Evolutionary conservation across 1,140 invertebrate genomes (phyloP).

Genomic region (Papilio glaucus): DNA sequence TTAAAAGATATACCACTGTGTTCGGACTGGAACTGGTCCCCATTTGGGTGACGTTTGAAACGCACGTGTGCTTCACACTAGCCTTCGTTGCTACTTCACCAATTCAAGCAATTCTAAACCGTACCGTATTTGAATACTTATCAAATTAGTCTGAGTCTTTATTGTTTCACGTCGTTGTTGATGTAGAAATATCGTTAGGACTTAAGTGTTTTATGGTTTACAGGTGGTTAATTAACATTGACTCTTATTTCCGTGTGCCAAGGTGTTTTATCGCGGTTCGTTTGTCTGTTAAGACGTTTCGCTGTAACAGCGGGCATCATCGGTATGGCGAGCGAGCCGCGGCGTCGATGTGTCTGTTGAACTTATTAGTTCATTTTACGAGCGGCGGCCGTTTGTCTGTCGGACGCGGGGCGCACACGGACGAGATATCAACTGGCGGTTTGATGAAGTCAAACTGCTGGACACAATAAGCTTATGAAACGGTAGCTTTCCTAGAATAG

Average conservation of each 20-base stretch:
- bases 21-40: constrained; percentile 69
- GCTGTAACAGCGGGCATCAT: constrained; percentile 46
- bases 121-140: constrained; percentile 34
- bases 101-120: constrained; percentile 45
- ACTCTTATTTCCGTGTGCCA: constrained; percentile 43
- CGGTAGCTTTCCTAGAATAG: neutral
- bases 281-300: constrained; percentile 47
- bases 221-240: constrained; percentile 39
- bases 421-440: constrained; percentile 29
- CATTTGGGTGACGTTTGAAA: constrained; percentile 72
- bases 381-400: constrained; percentile 65
- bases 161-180: constrained; percentile 51
- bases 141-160: constrained; percentile 34
- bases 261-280: constrained; percentile 37
- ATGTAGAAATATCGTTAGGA: constrained; percentile 51
- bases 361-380: constrained; percentile 75
- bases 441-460: constrained; percentile 11
- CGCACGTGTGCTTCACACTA: constrained; percentile 77
- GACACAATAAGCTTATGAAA: constrained; percentile 2
- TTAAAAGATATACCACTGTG: constrained; percentile 57
- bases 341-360: constrained; percentile 78
- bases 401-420: constrained; percentile 35
- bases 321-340: constrained; percentile 70
- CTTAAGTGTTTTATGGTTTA: constrained; percentile 58
- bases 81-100: constrained; percentile 53